Conservation (phyloP, 2,797 vertebrate species). For the Brotula barbata region DNA sequence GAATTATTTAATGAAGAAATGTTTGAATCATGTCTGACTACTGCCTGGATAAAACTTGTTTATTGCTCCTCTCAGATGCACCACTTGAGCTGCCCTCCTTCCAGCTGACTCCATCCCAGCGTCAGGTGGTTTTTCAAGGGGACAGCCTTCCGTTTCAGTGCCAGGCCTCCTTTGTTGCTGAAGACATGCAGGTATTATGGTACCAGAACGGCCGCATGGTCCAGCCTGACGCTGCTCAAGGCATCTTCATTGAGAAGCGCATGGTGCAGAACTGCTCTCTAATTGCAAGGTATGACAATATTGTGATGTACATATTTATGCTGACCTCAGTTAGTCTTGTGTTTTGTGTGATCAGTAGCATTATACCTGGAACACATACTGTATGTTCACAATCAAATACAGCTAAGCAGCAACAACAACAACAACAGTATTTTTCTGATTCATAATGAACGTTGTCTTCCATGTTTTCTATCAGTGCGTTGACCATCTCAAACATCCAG, state of each 20-base stretch:
- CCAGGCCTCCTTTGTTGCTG: slow-evolving; percentile 92
- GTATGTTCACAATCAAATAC: background rate
- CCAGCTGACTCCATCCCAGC: slow-evolving; percentile 94
- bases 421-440: background rate
- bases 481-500: slow-evolving; percentile 98
- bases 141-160: slow-evolving; percentile 97
- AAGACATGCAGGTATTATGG: slow-evolving; percentile 98
- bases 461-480: slow-evolving; percentile 74
- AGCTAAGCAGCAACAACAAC: too few species aligned
- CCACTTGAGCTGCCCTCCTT: slow-evolving; percentile 95
- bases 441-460: background rate
- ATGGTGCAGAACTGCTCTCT: slow-evolving; percentile 97
- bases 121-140: slow-evolving; percentile 95
- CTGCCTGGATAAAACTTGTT: background rate
- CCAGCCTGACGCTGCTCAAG: slow-evolving; percentile 89
- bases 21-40: too few species aligned
- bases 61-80: slow-evolving; percentile 78
- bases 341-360: too few species aligned
- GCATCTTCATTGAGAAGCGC: slow-evolving; percentile 95
- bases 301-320: rapidly evolving
- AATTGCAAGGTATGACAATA: slow-evolving; percentile 86
- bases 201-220: slow-evolving; percentile 95
- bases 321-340: background rate
- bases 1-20: too few species aligned
- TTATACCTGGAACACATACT: too few species aligned